Conservation (phyloP, 2,888 invertebrate genomes). For the Invenusta paracnida region DNA sequence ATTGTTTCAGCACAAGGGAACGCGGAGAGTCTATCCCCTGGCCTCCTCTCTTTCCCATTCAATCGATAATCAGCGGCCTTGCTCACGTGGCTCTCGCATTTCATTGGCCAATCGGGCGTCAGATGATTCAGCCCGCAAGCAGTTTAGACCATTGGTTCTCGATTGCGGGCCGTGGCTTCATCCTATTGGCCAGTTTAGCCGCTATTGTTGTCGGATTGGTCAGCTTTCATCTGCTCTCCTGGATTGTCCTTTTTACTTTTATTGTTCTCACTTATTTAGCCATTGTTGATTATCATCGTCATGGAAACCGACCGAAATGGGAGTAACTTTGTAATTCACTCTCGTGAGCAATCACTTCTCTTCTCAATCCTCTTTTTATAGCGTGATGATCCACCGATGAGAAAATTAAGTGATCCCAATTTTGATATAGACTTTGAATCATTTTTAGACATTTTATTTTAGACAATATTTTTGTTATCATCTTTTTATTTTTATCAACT, state of each 20-base stretch:
- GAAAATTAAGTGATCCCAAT: too few species aligned
- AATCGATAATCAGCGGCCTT: not conserved
- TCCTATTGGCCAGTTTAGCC: not conserved
- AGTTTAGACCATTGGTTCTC: not conserved
- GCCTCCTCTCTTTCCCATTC: not conserved
- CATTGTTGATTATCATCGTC: not conserved
- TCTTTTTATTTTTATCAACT: too few species aligned
- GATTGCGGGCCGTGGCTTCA: not conserved
- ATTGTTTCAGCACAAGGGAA: not conserved
- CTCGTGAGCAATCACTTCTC: too few species aligned
- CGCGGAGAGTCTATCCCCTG: not conserved
- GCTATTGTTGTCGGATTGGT: not conserved
- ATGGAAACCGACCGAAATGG: not conserved
- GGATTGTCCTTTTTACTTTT: not conserved
- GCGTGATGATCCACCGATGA: too few species aligned
- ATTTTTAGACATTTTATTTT: too few species aligned
- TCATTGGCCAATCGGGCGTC: not conserved
- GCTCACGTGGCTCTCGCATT: not conserved
- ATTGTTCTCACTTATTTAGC: not conserved
- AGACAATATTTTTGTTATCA: too few species aligned
- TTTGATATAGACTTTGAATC: too few species aligned
- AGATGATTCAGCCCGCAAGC: not conserved
- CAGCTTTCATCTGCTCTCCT: not conserved
- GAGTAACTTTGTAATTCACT: too few species aligned
- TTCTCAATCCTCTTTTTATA: too few species aligned